Evolutionary conservation across 2,888 invertebrate species (phyloP).

Genomic region (Nemapogon koenigi): DNA sequence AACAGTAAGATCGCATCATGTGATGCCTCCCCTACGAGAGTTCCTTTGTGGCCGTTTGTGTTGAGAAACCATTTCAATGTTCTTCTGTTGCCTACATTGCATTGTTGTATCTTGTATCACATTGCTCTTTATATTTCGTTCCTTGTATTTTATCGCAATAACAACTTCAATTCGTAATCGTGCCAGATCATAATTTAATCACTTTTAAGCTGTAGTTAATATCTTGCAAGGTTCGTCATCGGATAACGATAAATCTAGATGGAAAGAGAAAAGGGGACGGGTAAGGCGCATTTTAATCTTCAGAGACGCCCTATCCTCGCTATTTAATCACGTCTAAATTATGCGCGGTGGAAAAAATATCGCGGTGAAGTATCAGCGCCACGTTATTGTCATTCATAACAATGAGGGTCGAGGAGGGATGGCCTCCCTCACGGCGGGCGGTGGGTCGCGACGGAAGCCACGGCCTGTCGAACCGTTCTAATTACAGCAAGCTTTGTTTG

Average conservation of each 20-base stretch:
- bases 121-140: constrained; percentile 4
- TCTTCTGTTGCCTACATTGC: constrained; percentile 6
- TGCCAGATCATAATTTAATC: constrained; percentile 5
- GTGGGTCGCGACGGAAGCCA: constrained; percentile 20
- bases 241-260: too few relatives aligned
- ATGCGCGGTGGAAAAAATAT: constrained; percentile 50
- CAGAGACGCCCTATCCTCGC: constrained; percentile 33
- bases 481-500: constrained; percentile 26
- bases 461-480: constrained; percentile 21
- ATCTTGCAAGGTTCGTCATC: constrained; percentile 40
- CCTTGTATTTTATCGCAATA: too few relatives aligned
- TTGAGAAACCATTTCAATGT: constrained; percentile 9
- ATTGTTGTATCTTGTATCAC: constrained; percentile 4
- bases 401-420: constrained; percentile 22
- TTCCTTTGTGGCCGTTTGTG: constrained; percentile 7
- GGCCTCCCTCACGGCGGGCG: constrained; percentile 18
- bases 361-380: constrained; percentile 42
- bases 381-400: constrained; percentile 62
- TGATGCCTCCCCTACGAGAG: background rate
- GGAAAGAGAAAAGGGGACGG: constrained; percentile 46
- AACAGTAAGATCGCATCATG: constrained; percentile 4
- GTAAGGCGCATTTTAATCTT: constrained; percentile 48
- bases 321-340: constrained; percentile 59
- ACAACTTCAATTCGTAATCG: too few relatives aligned
- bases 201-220: constrained; percentile 3